phyloP scores from a whole-genome alignment of 2,113 vertebrate genomes.

The Euleptes europaea region DNA sequence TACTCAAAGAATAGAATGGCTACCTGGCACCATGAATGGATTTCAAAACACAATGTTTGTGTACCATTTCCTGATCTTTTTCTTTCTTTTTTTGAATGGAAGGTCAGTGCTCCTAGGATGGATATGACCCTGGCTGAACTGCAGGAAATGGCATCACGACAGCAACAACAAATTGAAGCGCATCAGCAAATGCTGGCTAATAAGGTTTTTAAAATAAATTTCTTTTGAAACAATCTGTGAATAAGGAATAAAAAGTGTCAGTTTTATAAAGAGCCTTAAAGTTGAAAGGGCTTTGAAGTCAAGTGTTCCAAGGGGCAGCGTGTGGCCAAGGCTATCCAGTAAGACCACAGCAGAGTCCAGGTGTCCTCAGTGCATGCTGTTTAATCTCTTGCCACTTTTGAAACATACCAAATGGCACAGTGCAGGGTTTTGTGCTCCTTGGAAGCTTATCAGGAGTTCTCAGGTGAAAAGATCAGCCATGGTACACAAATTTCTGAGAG shows the following conservation, averaged over 20 bases:
- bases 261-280: not conserved
- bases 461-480: not conserved
- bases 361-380: not conserved
- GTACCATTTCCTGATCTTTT: not conserved
- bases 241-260: not conserved
- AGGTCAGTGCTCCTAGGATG: constrained; percentile 89
- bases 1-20: not conserved
- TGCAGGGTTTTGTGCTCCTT: not conserved
- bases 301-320: too few relatives aligned
- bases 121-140: constrained; percentile 95
- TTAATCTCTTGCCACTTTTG: not conserved
- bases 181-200: constrained; percentile 93
- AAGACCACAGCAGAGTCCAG: not conserved
- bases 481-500: not conserved
- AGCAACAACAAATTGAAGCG: constrained; percentile 95
- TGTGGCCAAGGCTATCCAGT: not conserved
- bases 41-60: not conserved
- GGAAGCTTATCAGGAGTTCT: not conserved
- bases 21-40: too few relatives aligned
- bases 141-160: constrained; percentile 95
- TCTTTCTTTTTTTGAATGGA: constrained; percentile 25
- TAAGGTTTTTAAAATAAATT: constrained; percentile 78
- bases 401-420: not conserved
- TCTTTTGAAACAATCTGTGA: not conserved
- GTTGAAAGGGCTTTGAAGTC: not conserved